Percentiles rank a stretch among this genome's conserved stretches.
Evolutionary conservation across 2,888 invertebrate species (phyloP).

Genomic region (Nemapogon koenigi): DNA sequence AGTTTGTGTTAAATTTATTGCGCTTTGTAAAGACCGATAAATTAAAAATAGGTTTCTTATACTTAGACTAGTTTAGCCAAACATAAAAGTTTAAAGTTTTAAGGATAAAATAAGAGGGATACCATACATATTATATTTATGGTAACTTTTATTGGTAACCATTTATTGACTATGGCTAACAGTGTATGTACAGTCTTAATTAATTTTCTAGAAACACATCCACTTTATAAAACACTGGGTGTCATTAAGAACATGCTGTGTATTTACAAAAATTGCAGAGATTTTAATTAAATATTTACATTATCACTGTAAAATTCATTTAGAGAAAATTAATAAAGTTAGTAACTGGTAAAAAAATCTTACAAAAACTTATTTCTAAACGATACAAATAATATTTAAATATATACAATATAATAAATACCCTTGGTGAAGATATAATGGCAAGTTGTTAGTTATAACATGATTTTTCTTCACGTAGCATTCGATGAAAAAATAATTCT

Average conservation of each 20-base stretch:
- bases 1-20: constrained; percentile 27
- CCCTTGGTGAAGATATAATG: constrained; percentile 58
- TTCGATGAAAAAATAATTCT: constrained; percentile 6
- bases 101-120: no score
- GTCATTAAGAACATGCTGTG: no score
- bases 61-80: no score
- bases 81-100: no score
- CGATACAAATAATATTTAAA: constrained; percentile 31
- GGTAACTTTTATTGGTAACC: no score
- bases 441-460: constrained; percentile 57
- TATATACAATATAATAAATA: constrained; percentile 58
- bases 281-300: constrained; percentile 33
- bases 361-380: constrained; percentile 33
- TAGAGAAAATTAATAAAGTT: constrained; percentile 16
- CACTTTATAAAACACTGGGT: no score
- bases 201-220: constrained; percentile 1
- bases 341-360: constrained; percentile 32
- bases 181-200: not conserved
- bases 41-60: no score
- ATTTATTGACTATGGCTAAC: not conserved
- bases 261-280: constrained; percentile 6
- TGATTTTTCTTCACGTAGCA: constrained; percentile 7
- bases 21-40: no score
- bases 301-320: constrained; percentile 28
- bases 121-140: no score